phyloP scores from a whole-genome alignment of 1,140 invertebrate species.

The Chironomus striatipennis region DNA sequence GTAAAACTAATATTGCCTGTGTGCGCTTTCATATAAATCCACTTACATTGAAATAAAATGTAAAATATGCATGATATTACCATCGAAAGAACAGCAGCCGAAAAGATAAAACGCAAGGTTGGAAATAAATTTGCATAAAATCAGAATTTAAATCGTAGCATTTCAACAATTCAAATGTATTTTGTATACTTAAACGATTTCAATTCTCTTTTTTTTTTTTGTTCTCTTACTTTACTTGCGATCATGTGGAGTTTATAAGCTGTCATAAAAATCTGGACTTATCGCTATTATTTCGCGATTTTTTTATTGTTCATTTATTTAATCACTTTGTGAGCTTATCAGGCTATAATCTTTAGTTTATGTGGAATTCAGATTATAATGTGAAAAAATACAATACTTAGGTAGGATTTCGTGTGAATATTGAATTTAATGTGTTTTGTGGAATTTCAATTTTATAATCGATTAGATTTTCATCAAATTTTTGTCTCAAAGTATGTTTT shows the following conservation, averaged over 20 bases:
- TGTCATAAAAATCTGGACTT: conserved; percentile 5
- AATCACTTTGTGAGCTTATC: neutral
- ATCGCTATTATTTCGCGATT: neutral
- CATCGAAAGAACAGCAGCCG: neutral
- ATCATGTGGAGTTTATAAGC: neutral
- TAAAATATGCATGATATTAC: neutral
- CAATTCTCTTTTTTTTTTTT: neutral
- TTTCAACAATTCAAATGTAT: neutral
- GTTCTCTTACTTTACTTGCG: neutral
- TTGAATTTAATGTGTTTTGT: too few species aligned
- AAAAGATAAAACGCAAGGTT: neutral
- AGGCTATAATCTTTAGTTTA: neutral
- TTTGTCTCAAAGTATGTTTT: too few species aligned
- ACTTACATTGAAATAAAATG: conserved; percentile 14
- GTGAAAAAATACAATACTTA: too few species aligned
- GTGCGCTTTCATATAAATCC: neutral
- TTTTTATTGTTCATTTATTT: conserved; percentile 2
- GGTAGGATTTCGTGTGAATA: too few species aligned
- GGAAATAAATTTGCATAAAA: conserved; percentile 3
- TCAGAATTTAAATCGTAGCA: neutral
- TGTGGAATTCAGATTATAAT: neutral
- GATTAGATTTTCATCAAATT: too few species aligned
- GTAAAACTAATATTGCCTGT: neutral
- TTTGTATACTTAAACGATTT: neutral
- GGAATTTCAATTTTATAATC: too few species aligned